A percentile compares a stretch with the other conserved stretches of the same genome.
Conservation (phyloP, 2,797 vertebrate species). For the Limnodromus scolopaceus region DNA sequence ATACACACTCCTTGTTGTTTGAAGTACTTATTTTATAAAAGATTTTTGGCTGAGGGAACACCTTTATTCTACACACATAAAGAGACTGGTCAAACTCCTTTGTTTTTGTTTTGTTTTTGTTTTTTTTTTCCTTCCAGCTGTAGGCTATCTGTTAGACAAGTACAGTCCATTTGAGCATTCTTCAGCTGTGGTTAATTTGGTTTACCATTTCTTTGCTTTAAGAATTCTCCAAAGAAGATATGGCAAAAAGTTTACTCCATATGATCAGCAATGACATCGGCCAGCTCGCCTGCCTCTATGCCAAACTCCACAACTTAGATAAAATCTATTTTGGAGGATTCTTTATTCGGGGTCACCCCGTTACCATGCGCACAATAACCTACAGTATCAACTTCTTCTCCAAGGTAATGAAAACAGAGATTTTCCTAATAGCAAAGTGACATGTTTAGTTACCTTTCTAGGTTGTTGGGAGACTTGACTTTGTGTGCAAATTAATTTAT, state of each 20-base stretch:
- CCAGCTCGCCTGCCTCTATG: slow-evolving; percentile 96
- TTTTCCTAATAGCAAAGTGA: neutral
- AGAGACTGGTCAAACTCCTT: neutral
- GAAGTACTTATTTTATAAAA: neutral
- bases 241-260: slow-evolving; percentile 97
- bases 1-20: neutral
- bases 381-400: slow-evolving; percentile 99
- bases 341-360: slow-evolving; percentile 96
- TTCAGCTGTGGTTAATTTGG: neutral
- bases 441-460: neutral
- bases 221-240: slow-evolving; percentile 98
- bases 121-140: neutral
- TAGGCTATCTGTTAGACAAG: neutral
- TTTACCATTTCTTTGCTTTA: neutral
- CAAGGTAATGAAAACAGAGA: slow-evolving; percentile 80
- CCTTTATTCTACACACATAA: neutral
- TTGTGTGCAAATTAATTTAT: neutral
- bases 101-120: neutral
- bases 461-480: neutral
- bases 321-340: slow-evolving; percentile 97
- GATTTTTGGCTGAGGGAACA: neutral
- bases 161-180: neutral
- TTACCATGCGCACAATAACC: slow-evolving; percentile 98
- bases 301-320: slow-evolving; percentile 89
- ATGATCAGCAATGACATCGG: slow-evolving; percentile 99